Conservation (phyloP, 2,797 vertebrate genomes). For the Pangasius krempfi region DNA sequence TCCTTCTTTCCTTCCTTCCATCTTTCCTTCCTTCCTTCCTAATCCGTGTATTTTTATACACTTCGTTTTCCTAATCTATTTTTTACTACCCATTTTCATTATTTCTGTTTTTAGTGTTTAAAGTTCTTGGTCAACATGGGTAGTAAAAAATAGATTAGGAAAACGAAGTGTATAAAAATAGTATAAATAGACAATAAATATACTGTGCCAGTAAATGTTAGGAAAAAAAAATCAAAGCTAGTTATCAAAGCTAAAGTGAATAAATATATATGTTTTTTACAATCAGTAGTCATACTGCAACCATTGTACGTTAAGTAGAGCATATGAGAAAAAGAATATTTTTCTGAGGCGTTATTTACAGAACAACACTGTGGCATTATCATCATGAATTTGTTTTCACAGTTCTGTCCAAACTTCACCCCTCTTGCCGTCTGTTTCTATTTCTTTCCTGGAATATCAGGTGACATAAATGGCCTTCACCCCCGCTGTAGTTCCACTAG, state of each 20-base stretch:
- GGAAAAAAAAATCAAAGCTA: neutral
- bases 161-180: neutral
- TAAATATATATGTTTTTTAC: neutral
- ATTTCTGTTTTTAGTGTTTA: too few relatives aligned
- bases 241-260: neutral
- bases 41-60: too few relatives aligned
- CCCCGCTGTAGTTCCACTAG: conserved; percentile 35
- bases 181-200: neutral
- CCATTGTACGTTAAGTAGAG: neutral
- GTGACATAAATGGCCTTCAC: conserved; percentile 44
- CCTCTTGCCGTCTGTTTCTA: conserved; percentile 5
- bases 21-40: neutral
- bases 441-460: conserved; percentile 35
- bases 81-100: too few relatives aligned
- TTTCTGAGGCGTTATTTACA: neutral
- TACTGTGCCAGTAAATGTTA: neutral
- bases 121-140: too few relatives aligned
- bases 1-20: neutral
- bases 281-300: neutral
- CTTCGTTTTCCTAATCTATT: too few relatives aligned
- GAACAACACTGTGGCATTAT: neutral
- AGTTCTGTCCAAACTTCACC: neutral
- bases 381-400: neutral
- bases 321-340: neutral
- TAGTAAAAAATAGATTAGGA: neutral